phyloP scores from a whole-genome alignment of 2,113 vertebrate genomes.

The Microtus montanus region DNA sequence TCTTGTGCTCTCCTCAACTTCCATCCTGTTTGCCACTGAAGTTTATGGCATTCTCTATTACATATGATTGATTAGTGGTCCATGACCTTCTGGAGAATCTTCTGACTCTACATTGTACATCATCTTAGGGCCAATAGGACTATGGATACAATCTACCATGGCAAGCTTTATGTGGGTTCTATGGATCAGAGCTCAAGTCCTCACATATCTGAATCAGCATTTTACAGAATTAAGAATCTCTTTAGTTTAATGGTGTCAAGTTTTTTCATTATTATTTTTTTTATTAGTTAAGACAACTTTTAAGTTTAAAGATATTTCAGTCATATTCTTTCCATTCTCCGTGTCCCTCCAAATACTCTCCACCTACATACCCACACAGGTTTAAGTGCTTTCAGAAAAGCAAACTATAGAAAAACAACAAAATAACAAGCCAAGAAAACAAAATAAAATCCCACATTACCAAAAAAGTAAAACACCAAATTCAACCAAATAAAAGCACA shows the following conservation, averaged over 20 bases:
- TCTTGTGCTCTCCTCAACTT: neutral
- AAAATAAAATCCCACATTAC: neutral
- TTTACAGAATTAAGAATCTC: neutral
- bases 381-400: neutral
- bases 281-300: neutral
- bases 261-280: neutral
- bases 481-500: neutral
- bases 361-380: neutral
- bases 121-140: neutral
- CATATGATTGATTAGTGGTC: neutral
- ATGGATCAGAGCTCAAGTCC: neutral
- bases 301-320: neutral
- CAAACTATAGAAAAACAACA: neutral
- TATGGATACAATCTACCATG: neutral
- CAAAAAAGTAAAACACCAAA: neutral
- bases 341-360: neutral
- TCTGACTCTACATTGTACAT: neutral
- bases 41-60: neutral
- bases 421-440: neutral
- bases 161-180: neutral
- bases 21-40: neutral
- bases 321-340: no score
- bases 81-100: neutral
- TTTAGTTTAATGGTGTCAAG: neutral
- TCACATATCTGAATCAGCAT: neutral